Conservation (phyloP, 2,888 invertebrate genomes). For the Thereva nobilitata region DNA sequence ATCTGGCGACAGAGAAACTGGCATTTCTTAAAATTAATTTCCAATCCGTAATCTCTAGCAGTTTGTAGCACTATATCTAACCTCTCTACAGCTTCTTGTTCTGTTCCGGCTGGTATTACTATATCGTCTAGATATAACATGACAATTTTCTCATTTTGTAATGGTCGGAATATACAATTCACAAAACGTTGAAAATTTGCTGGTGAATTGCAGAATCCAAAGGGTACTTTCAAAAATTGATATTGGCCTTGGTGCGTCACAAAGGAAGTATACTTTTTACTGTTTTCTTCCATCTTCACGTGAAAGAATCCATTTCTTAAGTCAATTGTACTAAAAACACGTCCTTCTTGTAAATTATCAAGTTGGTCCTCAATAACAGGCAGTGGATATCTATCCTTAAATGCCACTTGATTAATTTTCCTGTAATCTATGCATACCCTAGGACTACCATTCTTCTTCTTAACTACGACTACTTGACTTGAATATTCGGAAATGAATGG, state of each 20-base stretch:
- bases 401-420: too few relatives aligned
- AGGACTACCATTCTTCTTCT: constrained; percentile 41
- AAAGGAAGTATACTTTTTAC: constrained; percentile 37
- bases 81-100: constrained; percentile 27
- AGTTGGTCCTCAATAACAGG: constrained; percentile 46
- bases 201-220: constrained; percentile 52
- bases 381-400: constrained; percentile 42
- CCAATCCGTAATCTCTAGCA: constrained; percentile 9
- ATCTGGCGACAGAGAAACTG: background rate
- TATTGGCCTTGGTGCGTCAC: constrained; percentile 38
- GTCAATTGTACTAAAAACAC: constrained; percentile 39
- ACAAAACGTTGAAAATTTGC: constrained; percentile 47
- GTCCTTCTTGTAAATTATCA: constrained; percentile 43
- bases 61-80: background rate
- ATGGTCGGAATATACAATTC: constrained; percentile 10
- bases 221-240: constrained; percentile 52
- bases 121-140: constrained; percentile 20
- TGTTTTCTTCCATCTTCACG: constrained; percentile 32
- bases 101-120: background rate
- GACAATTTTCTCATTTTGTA: constrained; percentile 14
- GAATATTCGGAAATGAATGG: constrained; percentile 40
- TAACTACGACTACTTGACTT: constrained; percentile 43
- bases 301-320: constrained; percentile 38
- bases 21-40: background rate
- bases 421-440: constrained; percentile 36